Evolutionary conservation across 2,888 invertebrate species (phyloP).

Genomic region (Nymphalis c-album): DNA sequence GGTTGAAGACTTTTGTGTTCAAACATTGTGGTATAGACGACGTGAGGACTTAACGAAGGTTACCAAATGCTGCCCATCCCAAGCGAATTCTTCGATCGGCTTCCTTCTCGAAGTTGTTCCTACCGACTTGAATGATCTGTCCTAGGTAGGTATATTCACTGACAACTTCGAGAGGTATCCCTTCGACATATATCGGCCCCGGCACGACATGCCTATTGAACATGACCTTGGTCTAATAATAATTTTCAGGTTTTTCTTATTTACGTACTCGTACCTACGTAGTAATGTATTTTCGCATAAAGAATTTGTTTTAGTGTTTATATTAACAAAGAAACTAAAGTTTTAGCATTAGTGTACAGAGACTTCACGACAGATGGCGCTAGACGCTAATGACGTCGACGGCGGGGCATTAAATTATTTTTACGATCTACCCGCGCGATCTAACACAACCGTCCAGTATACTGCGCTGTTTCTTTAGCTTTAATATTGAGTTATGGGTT

Average conservation of each 20-base stretch:
- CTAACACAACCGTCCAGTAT: conserved; percentile 22
- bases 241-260: not conserved
- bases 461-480: conserved; percentile 33
- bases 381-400: conserved; percentile 66
- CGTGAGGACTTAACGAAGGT: too few relatives aligned
- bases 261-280: not conserved
- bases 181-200: too few relatives aligned
- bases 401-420: conserved; percentile 74
- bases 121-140: too few relatives aligned
- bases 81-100: too few relatives aligned
- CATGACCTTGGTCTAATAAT: too few relatives aligned
- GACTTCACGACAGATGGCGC: conserved; percentile 58
- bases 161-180: too few relatives aligned
- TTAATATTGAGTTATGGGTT: conserved; percentile 38
- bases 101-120: too few relatives aligned
- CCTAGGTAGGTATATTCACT: too few relatives aligned
- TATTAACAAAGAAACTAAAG: conserved; percentile 34
- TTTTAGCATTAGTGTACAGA: conserved; percentile 38
- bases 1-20: too few relatives aligned
- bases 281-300: conserved; percentile 4
- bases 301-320: conserved; percentile 19
- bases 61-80: too few relatives aligned
- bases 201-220: too few relatives aligned
- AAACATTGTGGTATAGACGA: too few relatives aligned
- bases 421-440: conserved; percentile 64